Evolutionary conservation across 2,797 vertebrate genomes (phyloP), one percentile per base, ranked within the genome.

Genomic region (Dendrocincla tyrannina): DNA sequence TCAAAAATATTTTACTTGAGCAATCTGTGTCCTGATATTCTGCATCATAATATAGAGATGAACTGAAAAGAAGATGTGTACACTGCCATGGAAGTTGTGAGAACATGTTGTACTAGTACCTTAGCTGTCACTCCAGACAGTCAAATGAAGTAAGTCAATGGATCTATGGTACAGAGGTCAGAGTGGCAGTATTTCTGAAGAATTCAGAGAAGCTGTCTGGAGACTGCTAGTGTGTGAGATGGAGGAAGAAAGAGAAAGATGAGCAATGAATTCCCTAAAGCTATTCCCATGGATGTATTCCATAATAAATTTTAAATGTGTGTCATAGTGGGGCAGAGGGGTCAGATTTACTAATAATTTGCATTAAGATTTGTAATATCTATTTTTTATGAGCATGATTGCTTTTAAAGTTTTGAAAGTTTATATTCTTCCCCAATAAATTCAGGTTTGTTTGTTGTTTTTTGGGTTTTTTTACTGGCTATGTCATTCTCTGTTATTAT

Each of bases 51-150:
- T 94, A 93, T 28, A 81, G 87, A 92, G 69, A 60, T 92, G 95
- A 94, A 73, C 81, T 87, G 95, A 66, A 78, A 95, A 86, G 95
- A 60, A 82, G 89, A 79, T 93, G 78, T 53, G 69, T 95, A 94
- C 59, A 56, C 59, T 95, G 95, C 88, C 89, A 85, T 91, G 89
- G 90, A 95, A 95, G 92, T 94, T 95, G 89, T 94, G 92, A 93
- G 95, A 97, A 95, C 94, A 96, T 96, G 95, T 95, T 96, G 94
- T 97, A 97, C 94, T 95, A 95, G 95, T 96, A 95, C 92, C 96
- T 97, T 86, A 96, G 84, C 96, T 96, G 97, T 96, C 96, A 97
- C 92, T 94, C 95, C 91, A 96, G 95, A 96, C 93, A 97, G 95
- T 87, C 95, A 96, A 94, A 96, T 93, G 96, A 96, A 96, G 95